Percentiles rank a stretch among this genome's conserved stretches.
phyloP scores from a whole-genome alignment of 1,140 invertebrate genomes.

The Rhagoletis pomonella region DNA sequence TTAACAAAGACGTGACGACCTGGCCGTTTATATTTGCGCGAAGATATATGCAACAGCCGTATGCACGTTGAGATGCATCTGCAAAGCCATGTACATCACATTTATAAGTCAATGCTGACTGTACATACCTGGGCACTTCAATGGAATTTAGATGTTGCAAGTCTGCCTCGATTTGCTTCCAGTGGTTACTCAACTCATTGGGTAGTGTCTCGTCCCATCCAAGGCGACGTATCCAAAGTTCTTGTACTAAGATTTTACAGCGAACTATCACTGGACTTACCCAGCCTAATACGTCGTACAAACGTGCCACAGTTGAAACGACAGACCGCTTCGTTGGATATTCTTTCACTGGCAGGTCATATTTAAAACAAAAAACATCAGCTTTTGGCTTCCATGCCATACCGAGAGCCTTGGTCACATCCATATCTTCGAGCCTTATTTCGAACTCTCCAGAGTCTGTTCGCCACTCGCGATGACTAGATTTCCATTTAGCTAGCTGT shows the following conservation, averaged over 20 bases:
- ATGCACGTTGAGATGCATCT: slow-evolving; percentile 54
- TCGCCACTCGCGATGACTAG: neutral
- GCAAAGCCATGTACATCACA: slow-evolving; percentile 55
- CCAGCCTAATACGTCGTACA: slow-evolving; percentile 46
- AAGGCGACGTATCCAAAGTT: slow-evolving; percentile 36
- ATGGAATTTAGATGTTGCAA: neutral
- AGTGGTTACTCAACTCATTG: neutral
- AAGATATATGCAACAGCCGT: slow-evolving; percentile 58
- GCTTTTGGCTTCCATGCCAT: slow-evolving; percentile 45
- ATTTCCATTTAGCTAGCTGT: slow-evolving; percentile 48
- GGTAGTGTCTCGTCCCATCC: slow-evolving; percentile 40
- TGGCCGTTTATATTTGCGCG: neutral
- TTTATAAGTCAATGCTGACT: neutral
- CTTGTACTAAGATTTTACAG: slow-evolving; percentile 50
- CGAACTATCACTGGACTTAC: slow-evolving; percentile 35
- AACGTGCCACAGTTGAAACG: slow-evolving; percentile 9
- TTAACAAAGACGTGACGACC: neutral
- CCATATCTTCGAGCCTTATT: slow-evolving; percentile 16
- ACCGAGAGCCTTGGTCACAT: slow-evolving; percentile 45
- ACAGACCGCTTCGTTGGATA: slow-evolving; percentile 33
- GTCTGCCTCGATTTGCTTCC: neutral
- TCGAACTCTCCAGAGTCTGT: neutral
- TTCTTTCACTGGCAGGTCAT: slow-evolving; percentile 10
- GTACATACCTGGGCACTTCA: slow-evolving; percentile 34
- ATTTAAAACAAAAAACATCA: slow-evolving; percentile 33